Conservation (phyloP, 2,797 vertebrate genomes). For the Acomys russatus region DNA sequence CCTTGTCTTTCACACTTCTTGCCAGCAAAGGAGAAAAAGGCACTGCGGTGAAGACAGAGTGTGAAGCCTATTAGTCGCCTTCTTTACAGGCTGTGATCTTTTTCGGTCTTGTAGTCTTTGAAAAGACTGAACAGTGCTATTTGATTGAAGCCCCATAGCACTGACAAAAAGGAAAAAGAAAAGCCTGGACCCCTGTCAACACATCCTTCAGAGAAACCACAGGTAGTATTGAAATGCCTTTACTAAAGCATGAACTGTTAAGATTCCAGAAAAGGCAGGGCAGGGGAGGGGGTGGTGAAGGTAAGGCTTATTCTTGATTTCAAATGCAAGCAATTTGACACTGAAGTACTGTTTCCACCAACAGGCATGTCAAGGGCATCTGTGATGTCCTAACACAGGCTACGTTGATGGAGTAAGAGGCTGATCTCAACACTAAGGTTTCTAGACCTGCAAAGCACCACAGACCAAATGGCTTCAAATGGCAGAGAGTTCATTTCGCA, state of each 20-base stretch:
- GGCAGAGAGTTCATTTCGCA: neutral
- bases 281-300: too few species aligned
- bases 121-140: conserved; percentile 69
- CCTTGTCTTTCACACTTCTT: neutral
- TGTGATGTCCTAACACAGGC: neutral
- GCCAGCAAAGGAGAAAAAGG: neutral
- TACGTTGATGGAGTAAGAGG: neutral
- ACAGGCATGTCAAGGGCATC: neutral
- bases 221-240: conserved; percentile 41
- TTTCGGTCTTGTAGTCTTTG: conserved; percentile 63
- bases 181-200: conserved; percentile 1
- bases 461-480: neutral
- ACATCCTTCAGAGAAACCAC: conserved; percentile 37
- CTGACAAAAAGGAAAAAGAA: conserved; percentile 59
- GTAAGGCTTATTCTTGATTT: neutral
- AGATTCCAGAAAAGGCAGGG: neutral
- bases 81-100: conserved; percentile 52
- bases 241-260: conserved; percentile 1
- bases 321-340: neutral
- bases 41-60: conserved; percentile 8
- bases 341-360: neutral
- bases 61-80: conserved; percentile 40
- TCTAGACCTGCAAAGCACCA: neutral
- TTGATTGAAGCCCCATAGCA: conserved; percentile 60
- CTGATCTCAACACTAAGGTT: neutral